phyloP scores from a whole-genome alignment of 2,113 vertebrate genomes.

The Oreochromis aureus region DNA sequence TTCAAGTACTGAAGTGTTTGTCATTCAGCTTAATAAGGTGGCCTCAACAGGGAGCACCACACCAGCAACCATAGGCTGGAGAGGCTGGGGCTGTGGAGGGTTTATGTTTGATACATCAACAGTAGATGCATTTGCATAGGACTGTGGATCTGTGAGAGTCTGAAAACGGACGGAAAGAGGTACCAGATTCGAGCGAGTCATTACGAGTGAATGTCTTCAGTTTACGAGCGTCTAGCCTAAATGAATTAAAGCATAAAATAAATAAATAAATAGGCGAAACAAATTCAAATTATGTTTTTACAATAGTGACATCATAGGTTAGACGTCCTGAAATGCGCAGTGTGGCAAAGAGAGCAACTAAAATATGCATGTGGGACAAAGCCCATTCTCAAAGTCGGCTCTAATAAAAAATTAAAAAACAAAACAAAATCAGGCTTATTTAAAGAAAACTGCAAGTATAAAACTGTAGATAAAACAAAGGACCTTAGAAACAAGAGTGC shows the following conservation, averaged over 20 bases:
- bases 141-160: not conserved
- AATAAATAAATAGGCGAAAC: not conserved
- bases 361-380: not conserved
- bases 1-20: constrained; percentile 50
- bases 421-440: not conserved
- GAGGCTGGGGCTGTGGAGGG: constrained; percentile 21
- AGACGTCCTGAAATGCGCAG: not conserved
- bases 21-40: constrained; percentile 54
- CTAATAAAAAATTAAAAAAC: not conserved
- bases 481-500: not conserved
- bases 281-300: not conserved
- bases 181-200: not conserved
- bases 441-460: not conserved
- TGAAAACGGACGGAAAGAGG: not conserved
- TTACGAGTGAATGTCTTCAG: not conserved
- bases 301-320: not conserved
- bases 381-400: not conserved
- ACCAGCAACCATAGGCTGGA: constrained; percentile 16
- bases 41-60: constrained; percentile 40
- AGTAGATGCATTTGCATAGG: constrained; percentile 16
- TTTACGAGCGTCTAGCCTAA: not conserved
- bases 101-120: constrained; percentile 17
- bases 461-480: not conserved
- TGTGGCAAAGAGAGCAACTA: not conserved
- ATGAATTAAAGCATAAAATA: not conserved